A percentile compares a stretch with the other conserved stretches of the same genome.
Conservation (phyloP, 2,797 vertebrate genomes). For the Phataginus tricuspis region DNA sequence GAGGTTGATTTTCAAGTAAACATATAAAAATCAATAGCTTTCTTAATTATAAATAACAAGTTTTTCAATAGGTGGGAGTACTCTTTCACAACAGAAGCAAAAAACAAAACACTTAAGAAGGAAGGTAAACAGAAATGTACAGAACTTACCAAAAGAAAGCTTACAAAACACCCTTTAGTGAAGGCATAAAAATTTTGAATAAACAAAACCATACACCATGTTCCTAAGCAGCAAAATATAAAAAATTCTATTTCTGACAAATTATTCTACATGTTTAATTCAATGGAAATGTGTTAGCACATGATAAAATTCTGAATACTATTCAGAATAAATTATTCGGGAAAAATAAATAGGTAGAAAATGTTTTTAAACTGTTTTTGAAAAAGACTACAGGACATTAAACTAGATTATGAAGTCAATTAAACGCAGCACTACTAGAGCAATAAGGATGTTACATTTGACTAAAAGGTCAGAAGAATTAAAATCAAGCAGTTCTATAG, state of each 20-base stretch:
- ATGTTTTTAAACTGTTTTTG: neutral
- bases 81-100: neutral
- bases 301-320: conserved; percentile 1
- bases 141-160: neutral
- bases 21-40: neutral
- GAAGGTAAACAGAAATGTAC: neutral
- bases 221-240: neutral
- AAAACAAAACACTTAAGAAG: neutral
- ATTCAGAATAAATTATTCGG: neutral
- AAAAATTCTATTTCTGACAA: neutral
- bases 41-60: neutral
- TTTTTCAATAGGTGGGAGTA: neutral
- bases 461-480: neutral
- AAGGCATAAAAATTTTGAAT: neutral
- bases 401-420: neutral
- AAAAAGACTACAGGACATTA: conserved; percentile 27
- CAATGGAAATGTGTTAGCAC: neutral
- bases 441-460: neutral
- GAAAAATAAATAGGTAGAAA: conserved; percentile 20
- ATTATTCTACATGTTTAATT: conserved; percentile 1
- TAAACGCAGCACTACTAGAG: neutral
- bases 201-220: neutral
- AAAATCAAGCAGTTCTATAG: neutral
- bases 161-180: neutral
- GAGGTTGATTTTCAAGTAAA: neutral